Evolutionary conservation across 2,888 invertebrate genomes (phyloP).

Genomic region (Eilema caniola): DNA sequence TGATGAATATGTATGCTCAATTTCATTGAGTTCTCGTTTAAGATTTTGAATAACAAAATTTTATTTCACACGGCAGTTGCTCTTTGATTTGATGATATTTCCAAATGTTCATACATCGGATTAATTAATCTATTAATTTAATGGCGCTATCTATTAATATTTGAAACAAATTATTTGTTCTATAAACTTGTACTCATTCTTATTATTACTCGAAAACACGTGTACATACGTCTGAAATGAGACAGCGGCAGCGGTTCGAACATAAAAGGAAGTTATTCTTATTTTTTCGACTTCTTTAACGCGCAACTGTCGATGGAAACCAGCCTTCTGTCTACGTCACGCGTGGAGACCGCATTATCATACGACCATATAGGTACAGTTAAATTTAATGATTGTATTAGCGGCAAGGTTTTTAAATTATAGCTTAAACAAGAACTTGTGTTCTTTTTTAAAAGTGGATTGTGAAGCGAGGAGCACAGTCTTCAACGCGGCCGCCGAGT

Average conservation of each 20-base stretch:
- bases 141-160: not conserved
- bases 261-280: not conserved
- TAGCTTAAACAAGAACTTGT: conserved; percentile 46
- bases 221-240: not conserved
- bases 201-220: not conserved
- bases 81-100: not conserved
- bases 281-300: not conserved
- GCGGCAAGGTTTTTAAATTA: conserved; percentile 37
- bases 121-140: too few species aligned
- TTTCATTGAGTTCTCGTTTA: conserved; percentile 22
- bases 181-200: too few species aligned
- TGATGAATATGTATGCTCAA: conserved; percentile 26
- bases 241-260: not conserved
- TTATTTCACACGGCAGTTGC: conserved; percentile 44
- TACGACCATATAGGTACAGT: conserved; percentile 33
- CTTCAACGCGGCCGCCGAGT: conserved; percentile 51
- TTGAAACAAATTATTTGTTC: too few species aligned
- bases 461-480: conserved; percentile 47
- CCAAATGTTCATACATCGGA: not conserved
- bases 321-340: conserved; percentile 28
- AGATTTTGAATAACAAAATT: too few species aligned
- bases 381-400: conserved; percentile 43
- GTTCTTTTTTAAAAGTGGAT: conserved; percentile 55
- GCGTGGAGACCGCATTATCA: conserved; percentile 28
- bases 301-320: conserved; percentile 11